A percentile compares a stretch with the other conserved stretches of the same genome.
Evolutionary conservation across 2,888 invertebrate species (phyloP).

Genomic region (Dryomyza anilis): DNA sequence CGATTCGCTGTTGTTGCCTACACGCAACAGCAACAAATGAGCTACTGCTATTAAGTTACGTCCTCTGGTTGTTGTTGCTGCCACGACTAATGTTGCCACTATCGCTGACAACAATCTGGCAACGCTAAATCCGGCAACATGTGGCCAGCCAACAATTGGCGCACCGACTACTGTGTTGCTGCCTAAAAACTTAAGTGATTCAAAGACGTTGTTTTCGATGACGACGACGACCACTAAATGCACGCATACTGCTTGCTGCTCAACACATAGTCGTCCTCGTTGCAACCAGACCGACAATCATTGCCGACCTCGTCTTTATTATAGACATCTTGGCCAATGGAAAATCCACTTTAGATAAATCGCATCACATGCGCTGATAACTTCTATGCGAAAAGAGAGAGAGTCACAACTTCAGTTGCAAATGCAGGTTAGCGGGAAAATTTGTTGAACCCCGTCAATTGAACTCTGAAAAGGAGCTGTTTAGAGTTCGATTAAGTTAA

Average conservation of each 20-base stretch:
- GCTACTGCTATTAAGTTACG: neutral
- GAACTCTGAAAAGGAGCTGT: too few species aligned
- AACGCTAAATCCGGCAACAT: neutral
- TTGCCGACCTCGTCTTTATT: neutral
- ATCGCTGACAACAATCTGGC: constrained; percentile 9
- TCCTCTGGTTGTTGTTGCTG: neutral
- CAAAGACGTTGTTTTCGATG: neutral
- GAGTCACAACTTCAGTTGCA: too few species aligned
- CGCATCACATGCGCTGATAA: neutral
- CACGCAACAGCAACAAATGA: neutral
- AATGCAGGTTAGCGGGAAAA: too few species aligned
- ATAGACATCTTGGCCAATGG: constrained; percentile 6
- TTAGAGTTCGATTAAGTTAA: too few species aligned
- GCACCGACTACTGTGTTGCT: neutral
- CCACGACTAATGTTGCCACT: neutral
- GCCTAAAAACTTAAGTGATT: neutral
- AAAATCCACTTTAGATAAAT: constrained; percentile 16
- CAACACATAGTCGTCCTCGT: neutral
- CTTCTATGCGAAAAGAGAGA: too few species aligned
- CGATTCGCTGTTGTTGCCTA: neutral
- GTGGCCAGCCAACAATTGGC: neutral
- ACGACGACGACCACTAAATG: neutral
- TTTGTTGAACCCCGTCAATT: too few species aligned
- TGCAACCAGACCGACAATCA: neutral
- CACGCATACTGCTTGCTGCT: neutral